Base-by-base conservation (phyloP, 2,113 vertebrate species). In the Neopipo cinnamomea region DNA sequence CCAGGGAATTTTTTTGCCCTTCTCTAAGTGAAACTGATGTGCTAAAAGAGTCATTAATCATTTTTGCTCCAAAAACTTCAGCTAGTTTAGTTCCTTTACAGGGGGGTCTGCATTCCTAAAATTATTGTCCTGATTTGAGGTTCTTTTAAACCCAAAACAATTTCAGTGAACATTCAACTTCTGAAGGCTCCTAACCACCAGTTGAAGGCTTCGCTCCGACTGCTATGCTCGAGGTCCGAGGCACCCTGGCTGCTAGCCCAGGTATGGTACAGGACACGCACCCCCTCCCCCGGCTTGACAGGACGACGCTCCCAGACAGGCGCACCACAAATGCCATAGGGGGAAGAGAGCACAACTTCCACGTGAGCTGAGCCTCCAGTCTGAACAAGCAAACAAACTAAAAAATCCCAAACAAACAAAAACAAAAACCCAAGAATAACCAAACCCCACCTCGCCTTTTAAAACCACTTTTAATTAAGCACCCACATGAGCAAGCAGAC, bases 201-300 rank as follows among this genome's bases (percentile, higher is more conserved):
- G 49, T 20, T 5, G 67, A 12, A 42, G 35, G 85, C 35, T 5
- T 3, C 3, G 0, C 5, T 47, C 11, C 42, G 22, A 2, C 2
- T 0, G 39, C 46, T 4, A 16, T 0, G 31, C 25, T 19, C 39
- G 0, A 12, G 72, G 23, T 4, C 8, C 3, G 2, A 23, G 49
- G 14, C 12, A 8, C 5, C 7, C 7, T 0, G 23, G 0, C n/a
- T 2, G 28, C 65, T 8, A 1, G 9, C 2, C 3, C 83, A 2
- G 55, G 17, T 5, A 1, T 0, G 18, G 33, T 1, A 5, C 24
- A 0, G 12, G 63, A 2, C 2, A 11, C 20, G 13, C 8, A 0
- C 4, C 6, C 4, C 31, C 3, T 6, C 5, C 4, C 28, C 3
- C 7, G 1, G 4, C 24, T 1, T 3, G 49, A 44, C 18, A 4